Evolutionary conservation across 2,888 invertebrate species (phyloP).

Genomic region (Congeria kusceri): DNA sequence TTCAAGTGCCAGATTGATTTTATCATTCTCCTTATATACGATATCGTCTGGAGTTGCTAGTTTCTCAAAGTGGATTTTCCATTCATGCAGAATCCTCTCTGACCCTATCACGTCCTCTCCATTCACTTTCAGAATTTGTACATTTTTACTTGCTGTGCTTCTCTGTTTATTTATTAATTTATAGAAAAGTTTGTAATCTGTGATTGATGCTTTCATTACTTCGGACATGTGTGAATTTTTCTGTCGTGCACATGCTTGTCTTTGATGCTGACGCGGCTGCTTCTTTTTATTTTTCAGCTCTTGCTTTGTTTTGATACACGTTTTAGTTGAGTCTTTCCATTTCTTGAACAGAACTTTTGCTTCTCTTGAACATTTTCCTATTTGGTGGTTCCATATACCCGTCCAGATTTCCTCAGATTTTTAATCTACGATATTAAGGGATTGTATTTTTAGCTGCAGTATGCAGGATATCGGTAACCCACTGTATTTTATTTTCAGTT

Average conservation of each 20-base stretch:
- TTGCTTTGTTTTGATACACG: background rate
- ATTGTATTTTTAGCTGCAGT: too few relatives aligned
- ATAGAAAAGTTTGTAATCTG: background rate
- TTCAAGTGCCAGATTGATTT: background rate
- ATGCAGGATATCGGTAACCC: too few relatives aligned
- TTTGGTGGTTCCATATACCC: too few relatives aligned
- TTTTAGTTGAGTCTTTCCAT: background rate
- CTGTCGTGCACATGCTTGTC: background rate
- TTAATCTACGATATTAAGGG: too few relatives aligned
- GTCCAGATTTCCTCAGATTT: too few relatives aligned
- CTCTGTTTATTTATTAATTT: background rate
- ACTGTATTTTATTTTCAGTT: too few relatives aligned
- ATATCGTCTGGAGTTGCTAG: constrained; percentile 12
- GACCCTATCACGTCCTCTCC: background rate
- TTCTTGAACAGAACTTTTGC: background rate
- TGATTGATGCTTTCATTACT: background rate
- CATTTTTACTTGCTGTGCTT: background rate
- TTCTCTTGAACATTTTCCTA: too few relatives aligned
- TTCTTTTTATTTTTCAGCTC: background rate
- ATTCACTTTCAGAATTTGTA: background rate
- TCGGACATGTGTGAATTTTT: background rate
- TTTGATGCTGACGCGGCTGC: background rate
- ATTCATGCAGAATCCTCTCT: background rate
- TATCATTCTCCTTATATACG: background rate
- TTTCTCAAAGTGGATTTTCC: constrained; percentile 5